These are phyloP conservation scores for Porites cylindrica DNA, from an alignment of 92 coral and sea anemone species.

Conservation along the genomic window DNA sequence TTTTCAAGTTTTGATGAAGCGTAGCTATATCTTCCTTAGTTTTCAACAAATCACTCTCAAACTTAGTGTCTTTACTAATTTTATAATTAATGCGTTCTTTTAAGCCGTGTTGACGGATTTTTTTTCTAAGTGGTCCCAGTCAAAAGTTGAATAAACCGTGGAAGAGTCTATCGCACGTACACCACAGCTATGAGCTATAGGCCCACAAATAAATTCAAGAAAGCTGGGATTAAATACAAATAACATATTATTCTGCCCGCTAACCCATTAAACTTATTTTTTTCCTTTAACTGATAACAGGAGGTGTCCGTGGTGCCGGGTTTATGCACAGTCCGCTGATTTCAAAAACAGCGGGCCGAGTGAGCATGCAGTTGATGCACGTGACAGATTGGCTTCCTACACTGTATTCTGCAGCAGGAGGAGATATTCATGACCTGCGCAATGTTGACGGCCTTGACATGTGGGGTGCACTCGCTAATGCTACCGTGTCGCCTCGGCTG, in stretches of 20 bases:
- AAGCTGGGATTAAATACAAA: too few species aligned
- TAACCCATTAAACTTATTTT: background rate
- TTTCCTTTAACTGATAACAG: slow-evolving; percentile 2
- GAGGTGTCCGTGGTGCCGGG: slow-evolving; percentile 83
- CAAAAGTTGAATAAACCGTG: too few species aligned
- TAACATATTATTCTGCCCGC: background rate
- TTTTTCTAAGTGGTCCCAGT: too few species aligned
- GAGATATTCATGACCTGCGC: slow-evolving; percentile 65
- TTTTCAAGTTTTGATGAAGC: too few species aligned
- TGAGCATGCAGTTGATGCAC: slow-evolving; percentile 83
- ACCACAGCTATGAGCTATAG: too few species aligned
- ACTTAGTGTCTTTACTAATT: too few species aligned
- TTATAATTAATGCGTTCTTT: too few species aligned
- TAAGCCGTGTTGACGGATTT: too few species aligned
- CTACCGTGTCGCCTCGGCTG: slow-evolving; percentile 68
- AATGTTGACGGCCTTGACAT: slow-evolving; percentile 76
- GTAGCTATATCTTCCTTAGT: too few species aligned
- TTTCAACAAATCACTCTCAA: too few species aligned
- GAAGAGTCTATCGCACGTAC: too few species aligned
- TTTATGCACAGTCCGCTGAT: slow-evolving; percentile 88
- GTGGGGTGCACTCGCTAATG: slow-evolving; percentile 77
- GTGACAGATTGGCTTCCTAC: slow-evolving; percentile 94
- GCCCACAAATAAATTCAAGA: too few species aligned
- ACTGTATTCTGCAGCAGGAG: slow-evolving; percentile 77
- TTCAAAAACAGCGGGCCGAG: slow-evolving; percentile 69